These are phyloP conservation scores for Vesta saturnalis DNA, from an alignment of 2,888 invertebrate genomes.

Conservation along the genomic window DNA sequence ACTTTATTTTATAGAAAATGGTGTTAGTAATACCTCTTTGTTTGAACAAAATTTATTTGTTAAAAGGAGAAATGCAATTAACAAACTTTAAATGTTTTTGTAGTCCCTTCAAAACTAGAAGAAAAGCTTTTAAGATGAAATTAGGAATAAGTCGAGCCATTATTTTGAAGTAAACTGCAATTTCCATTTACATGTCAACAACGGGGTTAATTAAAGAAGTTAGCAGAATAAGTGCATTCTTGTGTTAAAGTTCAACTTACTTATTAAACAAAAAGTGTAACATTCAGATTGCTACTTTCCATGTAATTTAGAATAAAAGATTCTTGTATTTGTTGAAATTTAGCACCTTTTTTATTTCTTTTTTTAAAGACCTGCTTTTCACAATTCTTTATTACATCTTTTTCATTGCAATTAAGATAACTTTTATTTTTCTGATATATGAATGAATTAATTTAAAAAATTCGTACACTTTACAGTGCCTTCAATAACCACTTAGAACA, in stretches of 20 bases:
- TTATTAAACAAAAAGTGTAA: constrained; percentile 36
- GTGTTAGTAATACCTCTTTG: background rate
- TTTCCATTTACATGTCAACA: constrained; percentile 41
- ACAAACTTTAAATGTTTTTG: constrained; percentile 33
- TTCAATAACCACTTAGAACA: no score
- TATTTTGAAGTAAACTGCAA: constrained; percentile 40
- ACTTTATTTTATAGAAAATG: background rate
- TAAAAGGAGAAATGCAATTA: constrained; percentile 25
- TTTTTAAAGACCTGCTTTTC: background rate
- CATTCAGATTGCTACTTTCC: constrained; percentile 36
- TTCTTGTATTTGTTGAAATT: constrained; percentile 4
- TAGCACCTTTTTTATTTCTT: background rate
- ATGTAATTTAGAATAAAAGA: constrained; percentile 33
- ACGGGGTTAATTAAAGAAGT: constrained; percentile 39
- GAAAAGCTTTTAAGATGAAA: constrained; percentile 30
- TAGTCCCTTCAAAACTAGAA: constrained; percentile 30
- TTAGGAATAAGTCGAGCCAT: constrained; percentile 35
- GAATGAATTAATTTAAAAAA: no score
- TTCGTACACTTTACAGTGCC: no score
- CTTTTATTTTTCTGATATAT: no score
- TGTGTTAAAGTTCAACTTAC: constrained; percentile 37
- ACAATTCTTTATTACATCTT: background rate
- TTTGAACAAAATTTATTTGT: background rate
- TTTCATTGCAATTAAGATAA: no score
- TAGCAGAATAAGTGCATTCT: constrained; percentile 41